Base-by-base conservation (phyloP, 2,888 invertebrate genomes). In the Torymus auratus region DNA sequence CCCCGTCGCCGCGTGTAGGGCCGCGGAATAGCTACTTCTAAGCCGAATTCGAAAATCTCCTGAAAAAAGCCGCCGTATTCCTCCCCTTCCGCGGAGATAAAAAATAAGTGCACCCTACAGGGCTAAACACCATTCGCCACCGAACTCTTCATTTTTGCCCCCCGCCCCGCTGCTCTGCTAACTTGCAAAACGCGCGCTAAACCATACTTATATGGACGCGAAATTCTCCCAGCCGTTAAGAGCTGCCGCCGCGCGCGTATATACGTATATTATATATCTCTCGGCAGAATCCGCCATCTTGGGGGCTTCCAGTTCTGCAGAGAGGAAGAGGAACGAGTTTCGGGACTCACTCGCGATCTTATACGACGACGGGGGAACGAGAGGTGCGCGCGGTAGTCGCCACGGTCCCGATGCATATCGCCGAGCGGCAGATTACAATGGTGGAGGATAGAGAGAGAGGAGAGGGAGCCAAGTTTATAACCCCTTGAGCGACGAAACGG, bases 141-240 rank as follows among this genome's bases (percentile, higher is more conserved):
- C 69, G 11, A 72, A 68, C 56, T 61, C 50, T 53, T 74, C 50
- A 64, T 56, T 79, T 79, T 74, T 17, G 14, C 70, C 28, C 50
- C 14, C 41, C 41, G 7, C 7, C 41, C 41, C 7, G 7, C 41
- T 41, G 7, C 41, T 41, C 7, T 28, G 70, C 69, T 64, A 68
- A 68, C 50, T 69, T 68, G 75, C 65, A 65, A 79, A 79, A 52
- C 62, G 52, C 12, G 53, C 50, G 52, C 56, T 58, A 64, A 69
- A 68, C 79, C 79, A 80, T 80, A 80, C 80, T 80, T 80, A 80
- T 75, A 20, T 20, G n/a, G n/a, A 68, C 17, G 41, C 41, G 62
- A 80, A 80, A 80, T 75, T 80, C 70, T 41, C 69, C n/a, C 15
- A 23, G 60, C 20, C 74, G 64, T 75, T 75, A 65, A 75, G 52